These are phyloP conservation scores for Caligus rogercresseyi DNA, from an alignment of 1,140 invertebrate genomes.

Conservation along the genomic window DNA sequence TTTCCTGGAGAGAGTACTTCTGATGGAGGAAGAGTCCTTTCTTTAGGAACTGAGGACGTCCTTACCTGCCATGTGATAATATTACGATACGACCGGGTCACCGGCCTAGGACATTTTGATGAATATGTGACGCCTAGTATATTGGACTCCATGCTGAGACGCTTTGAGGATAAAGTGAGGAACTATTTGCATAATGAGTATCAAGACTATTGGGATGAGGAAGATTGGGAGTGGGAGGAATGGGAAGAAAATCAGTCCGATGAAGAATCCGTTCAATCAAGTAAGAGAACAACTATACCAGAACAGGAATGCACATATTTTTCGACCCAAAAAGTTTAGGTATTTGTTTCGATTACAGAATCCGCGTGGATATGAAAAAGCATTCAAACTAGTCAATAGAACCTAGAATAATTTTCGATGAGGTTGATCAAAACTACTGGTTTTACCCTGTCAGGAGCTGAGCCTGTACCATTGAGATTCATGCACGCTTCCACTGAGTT, in stretches of 20 bases:
- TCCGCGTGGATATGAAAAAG: no score
- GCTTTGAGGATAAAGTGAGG: conserved; percentile 3
- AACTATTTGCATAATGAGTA: neutral
- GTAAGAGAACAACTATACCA: no score
- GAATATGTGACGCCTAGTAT: neutral
- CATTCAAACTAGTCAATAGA: no score
- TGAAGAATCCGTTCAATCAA: no score
- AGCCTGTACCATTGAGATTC: no score
- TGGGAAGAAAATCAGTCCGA: neutral
- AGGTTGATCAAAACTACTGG: no score
- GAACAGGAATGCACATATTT: no score
- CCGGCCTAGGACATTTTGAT: conserved; percentile 11
- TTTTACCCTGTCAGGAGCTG: no score
- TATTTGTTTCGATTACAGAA: no score
- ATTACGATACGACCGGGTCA: neutral
- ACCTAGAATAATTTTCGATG: no score
- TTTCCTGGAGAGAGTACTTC: neutral
- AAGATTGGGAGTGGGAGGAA: conserved; percentile 7
- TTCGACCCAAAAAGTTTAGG: no score
- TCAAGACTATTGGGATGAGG: neutral
- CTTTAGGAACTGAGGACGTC: conserved; percentile 7
- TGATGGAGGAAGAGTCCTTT: neutral
- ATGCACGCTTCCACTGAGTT: no score
- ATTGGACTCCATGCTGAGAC: conserved; percentile 4
- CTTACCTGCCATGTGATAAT: conserved; percentile 11